Base-by-base conservation (phyloP, 1,140 invertebrate genomes). In the Bathynomus jamesi region DNA sequence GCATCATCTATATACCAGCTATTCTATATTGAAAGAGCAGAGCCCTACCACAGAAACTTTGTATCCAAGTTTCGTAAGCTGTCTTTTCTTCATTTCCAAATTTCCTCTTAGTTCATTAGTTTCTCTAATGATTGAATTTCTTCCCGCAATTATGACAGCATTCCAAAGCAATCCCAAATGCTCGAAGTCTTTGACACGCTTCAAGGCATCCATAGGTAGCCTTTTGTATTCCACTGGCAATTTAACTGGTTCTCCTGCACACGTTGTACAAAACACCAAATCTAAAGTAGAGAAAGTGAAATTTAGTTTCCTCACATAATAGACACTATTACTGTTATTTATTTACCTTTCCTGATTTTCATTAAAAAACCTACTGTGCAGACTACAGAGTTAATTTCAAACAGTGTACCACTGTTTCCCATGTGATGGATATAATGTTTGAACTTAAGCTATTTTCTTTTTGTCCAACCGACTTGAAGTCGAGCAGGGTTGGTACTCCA, bases 51-150 rank as follows among this genome's bases (percentile, higher is more conserved):
- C 72, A 67, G 61, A 74, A 8, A 72, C 71, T 53, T 61, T 53
- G 64, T 74, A 77, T 2, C 76, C 76, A n/a, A 77, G 31, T 28
- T 61, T 69, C 28, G 10, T 63, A 7, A 77, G 66, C 25, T 77
- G 76, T 29, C 76, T 40, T 10, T 67, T 71, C 46, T 74, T 74
- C 70, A 72, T 77, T 13, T 74, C 67, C 7, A 74, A 61, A 29
- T 74, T 68, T 21, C 76, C 76, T 66, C 70, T 29, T 21, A 77
- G n/a, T 5, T 31, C 32, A 8, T 61, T 60, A 3, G 70, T 72
- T 29, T 72, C 69, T 32, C 72, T 69, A 29, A 77, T 72, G 28
- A 72, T 71, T 17, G 72, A 67, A 53, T 77, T 77, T 11, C 76
- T 69, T 0, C 76, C 76, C 7, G 69, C 76, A 25, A 73, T 68